A percentile compares a stretch with the other conserved stretches of the same genome.
phyloP scores from a whole-genome alignment of 2,797 vertebrate genomes.

The Scolopax bukidnonensis region DNA sequence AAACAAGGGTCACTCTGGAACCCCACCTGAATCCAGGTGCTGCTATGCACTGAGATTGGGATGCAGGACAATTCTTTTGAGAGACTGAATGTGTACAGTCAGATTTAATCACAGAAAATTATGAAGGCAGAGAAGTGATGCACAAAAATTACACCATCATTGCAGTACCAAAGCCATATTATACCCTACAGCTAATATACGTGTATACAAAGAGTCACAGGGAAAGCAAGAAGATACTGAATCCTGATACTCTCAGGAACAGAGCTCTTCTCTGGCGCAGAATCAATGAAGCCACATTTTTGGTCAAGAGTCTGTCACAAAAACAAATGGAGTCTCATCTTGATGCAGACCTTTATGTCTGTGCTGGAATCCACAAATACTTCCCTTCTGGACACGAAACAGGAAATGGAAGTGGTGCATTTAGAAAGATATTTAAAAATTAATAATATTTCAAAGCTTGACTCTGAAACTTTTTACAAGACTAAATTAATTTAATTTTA shows the following conservation, averaged over 20 bases:
- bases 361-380: neutral
- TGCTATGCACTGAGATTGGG: neutral
- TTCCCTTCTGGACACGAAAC: neutral
- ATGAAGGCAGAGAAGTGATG: neutral
- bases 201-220: neutral
- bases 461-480: neutral
- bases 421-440: neutral
- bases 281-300: rapidly evolving
- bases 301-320: neutral
- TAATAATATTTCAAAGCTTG: neutral
- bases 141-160: neutral
- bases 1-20: neutral
- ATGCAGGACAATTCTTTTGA: neutral
- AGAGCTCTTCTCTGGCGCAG: neutral
- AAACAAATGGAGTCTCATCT: neutral
- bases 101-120: neutral
- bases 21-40: neutral
- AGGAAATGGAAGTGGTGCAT: neutral
- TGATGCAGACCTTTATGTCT: neutral
- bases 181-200: neutral
- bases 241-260: neutral
- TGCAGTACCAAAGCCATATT: neutral
- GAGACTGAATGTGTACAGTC: neutral
- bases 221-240: neutral
- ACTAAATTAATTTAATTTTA: neutral